Evolutionary conservation across 2,888 invertebrate genomes (phyloP).

Genomic region (Pediacus dermestoides): DNA sequence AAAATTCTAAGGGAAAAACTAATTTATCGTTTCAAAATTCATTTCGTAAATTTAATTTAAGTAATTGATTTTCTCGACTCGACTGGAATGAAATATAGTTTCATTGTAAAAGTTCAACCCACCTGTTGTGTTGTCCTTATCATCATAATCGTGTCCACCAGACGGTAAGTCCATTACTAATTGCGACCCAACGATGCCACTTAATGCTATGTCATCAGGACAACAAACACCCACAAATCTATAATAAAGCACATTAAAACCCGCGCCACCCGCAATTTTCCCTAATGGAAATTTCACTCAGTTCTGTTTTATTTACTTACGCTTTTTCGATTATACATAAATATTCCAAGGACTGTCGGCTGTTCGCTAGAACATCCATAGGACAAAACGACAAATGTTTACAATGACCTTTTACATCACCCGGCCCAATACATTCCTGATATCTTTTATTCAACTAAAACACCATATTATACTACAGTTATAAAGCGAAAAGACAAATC

Average conservation of each 20-base stretch:
- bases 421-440: slow-evolving; percentile 57
- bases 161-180: slow-evolving; percentile 52
- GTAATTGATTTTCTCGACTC: slow-evolving; percentile 36
- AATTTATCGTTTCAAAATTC: slow-evolving; percentile 1
- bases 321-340: slow-evolving; percentile 66
- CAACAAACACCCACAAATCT: slow-evolving; percentile 73
- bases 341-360: slow-evolving; percentile 60
- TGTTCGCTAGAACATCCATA: slow-evolving; percentile 49
- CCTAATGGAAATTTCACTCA: too few relatives aligned
- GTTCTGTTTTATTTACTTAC: too few relatives aligned
- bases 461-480: too few relatives aligned
- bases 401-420: slow-evolving; percentile 64
- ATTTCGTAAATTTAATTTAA: slow-evolving; percentile 23
- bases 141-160: slow-evolving; percentile 54
- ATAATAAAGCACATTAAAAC: too few relatives aligned
- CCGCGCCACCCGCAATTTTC: too few relatives aligned
- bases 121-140: slow-evolving; percentile 47
- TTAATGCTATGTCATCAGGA: slow-evolving; percentile 53
- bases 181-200: slow-evolving; percentile 42
- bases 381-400: slow-evolving; percentile 62
- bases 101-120: slow-evolving; percentile 23
- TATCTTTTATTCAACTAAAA: slow-evolving; percentile 59
- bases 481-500: too few relatives aligned
- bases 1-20: too few relatives aligned
- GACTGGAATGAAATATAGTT: background rate